phyloP scores from a whole-genome alignment of 2,888 invertebrate genomes.

The Buathra laborator region DNA sequence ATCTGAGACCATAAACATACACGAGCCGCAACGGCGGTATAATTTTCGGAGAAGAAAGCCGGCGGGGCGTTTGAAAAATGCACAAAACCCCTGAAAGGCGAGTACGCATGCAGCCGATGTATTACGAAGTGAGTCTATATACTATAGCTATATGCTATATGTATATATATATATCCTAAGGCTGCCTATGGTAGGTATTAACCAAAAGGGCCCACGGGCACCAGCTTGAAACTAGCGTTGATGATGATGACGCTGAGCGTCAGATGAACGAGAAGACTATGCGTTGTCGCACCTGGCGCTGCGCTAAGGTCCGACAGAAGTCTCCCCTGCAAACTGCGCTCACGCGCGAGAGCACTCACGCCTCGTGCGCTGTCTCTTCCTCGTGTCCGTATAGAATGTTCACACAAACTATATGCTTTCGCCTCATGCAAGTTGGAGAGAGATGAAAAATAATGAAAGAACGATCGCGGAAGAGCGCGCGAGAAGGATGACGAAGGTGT shows the following conservation, averaged over 20 bases:
- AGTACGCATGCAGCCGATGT: slow-evolving; percentile 30
- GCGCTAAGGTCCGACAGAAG: slow-evolving; percentile 29
- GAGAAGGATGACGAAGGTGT: slow-evolving; percentile 38
- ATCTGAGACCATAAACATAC: neutral
- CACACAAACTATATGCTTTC: slow-evolving; percentile 13
- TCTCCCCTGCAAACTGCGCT: slow-evolving; percentile 49
- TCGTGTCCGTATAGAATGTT: neutral
- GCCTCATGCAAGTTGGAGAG: slow-evolving; percentile 31
- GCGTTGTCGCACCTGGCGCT: slow-evolving; percentile 62
- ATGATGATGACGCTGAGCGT: slow-evolving; percentile 15
- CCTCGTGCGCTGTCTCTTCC: slow-evolving; percentile 42
- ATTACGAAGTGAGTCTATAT: neutral
- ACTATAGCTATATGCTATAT: neutral
- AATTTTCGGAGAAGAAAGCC: neutral
- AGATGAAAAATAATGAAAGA: slow-evolving; percentile 9
- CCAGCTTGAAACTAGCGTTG: neutral
- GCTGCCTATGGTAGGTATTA: too few species aligned
- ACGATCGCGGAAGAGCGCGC: slow-evolving; percentile 40
- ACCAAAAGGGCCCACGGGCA: neutral
- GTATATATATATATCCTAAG: neutral
- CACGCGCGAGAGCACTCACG: slow-evolving; percentile 54
- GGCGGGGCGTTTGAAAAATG: slow-evolving; percentile 47
- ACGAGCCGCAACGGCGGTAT: neutral
- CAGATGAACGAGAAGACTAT: neutral
- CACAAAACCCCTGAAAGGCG: slow-evolving; percentile 28